phyloP scores from a whole-genome alignment of 2,888 invertebrate species.

The Carpatolechia fugitivella region DNA sequence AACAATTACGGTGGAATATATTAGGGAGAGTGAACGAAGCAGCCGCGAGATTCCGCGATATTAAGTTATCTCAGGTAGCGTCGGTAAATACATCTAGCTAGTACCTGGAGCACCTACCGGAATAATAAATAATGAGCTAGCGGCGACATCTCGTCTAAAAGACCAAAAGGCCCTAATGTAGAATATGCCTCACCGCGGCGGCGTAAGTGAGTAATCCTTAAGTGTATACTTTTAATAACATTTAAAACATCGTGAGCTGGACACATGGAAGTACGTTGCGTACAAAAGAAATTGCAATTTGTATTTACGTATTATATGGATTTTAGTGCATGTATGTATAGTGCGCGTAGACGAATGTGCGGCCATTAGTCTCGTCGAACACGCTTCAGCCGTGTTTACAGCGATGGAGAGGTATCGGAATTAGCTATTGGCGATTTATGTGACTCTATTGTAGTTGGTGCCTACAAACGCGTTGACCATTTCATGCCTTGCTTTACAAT shows the following conservation, averaged over 20 bases:
- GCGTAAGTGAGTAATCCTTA: too few species aligned
- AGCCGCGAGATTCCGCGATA: slow-evolving; percentile 49
- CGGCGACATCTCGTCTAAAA: not conserved
- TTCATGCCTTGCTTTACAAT: not conserved
- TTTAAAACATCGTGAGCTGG: too few species aligned
- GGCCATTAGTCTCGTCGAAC: slow-evolving; percentile 22
- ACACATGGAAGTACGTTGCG: too few species aligned
- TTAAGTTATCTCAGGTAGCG: slow-evolving; percentile 61
- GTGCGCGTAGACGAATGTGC: slow-evolving; percentile 18
- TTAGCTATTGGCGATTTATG: slow-evolving; percentile 6
- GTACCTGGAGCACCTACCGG: slow-evolving; percentile 39
- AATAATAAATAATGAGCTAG: slow-evolving; percentile 34
- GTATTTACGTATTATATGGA: too few species aligned
- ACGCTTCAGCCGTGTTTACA: not conserved
- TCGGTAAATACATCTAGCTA: slow-evolving; percentile 39
- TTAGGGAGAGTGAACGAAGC: slow-evolving; percentile 33
- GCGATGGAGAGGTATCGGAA: not conserved
- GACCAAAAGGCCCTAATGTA: too few species aligned
- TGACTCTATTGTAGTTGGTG: not conserved
- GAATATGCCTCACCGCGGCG: too few species aligned
- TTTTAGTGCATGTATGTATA: too few species aligned
- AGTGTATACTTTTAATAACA: too few species aligned
- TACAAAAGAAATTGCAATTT: too few species aligned
- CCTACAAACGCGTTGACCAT: too few species aligned
- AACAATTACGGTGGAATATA: slow-evolving; percentile 66